phyloP scores from a whole-genome alignment of 2,797 vertebrate genomes.

The Schizopygopsis pylzovi region DNA sequence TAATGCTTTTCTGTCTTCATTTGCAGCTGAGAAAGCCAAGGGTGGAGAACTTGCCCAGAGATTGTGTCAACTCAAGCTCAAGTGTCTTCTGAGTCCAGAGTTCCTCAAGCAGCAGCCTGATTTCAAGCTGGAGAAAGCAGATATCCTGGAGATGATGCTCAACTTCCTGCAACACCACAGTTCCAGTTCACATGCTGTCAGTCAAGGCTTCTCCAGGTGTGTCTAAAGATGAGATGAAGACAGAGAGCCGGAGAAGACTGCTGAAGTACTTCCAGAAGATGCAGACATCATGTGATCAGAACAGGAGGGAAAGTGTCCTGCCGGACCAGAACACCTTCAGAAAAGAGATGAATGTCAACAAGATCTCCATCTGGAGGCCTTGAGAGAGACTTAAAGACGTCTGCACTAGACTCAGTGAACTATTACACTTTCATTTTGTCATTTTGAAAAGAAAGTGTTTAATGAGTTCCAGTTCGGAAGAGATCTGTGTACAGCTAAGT shows the following conservation, averaged over 20 bases:
- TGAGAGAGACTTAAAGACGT: conserved; percentile 10
- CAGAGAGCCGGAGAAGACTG: neutral
- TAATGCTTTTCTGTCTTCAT: neutral
- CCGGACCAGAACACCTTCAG: conserved; percentile 42
- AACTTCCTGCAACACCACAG: neutral
- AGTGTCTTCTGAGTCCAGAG: conserved; percentile 68
- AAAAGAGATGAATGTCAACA: conserved; percentile 19
- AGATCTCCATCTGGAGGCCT: conserved; percentile 38
- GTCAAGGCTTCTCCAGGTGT: conserved; percentile 8
- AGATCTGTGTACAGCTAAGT: conserved; percentile 17
- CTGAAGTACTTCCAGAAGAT: neutral
- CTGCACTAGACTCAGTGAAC: neutral
- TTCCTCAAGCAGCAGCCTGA: conserved; percentile 35
- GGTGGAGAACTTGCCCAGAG: conserved; percentile 59
- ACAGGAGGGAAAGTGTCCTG: conserved; percentile 13
- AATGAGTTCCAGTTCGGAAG: neutral
- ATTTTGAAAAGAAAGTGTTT: neutral
- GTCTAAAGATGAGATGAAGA: conserved; percentile 18
- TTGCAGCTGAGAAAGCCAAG: conserved; percentile 44
- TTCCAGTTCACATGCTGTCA: conserved; percentile 61
- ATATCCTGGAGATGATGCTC: conserved; percentile 62
- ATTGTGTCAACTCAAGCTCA: conserved; percentile 59
- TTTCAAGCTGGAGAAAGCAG: conserved; percentile 84
- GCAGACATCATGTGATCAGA: conserved; percentile 40
- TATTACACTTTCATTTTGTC: neutral